These are phyloP conservation scores for Vidua chalybeata DNA, from an alignment of 2,113 vertebrate genomes.

Conservation along the genomic window DNA sequence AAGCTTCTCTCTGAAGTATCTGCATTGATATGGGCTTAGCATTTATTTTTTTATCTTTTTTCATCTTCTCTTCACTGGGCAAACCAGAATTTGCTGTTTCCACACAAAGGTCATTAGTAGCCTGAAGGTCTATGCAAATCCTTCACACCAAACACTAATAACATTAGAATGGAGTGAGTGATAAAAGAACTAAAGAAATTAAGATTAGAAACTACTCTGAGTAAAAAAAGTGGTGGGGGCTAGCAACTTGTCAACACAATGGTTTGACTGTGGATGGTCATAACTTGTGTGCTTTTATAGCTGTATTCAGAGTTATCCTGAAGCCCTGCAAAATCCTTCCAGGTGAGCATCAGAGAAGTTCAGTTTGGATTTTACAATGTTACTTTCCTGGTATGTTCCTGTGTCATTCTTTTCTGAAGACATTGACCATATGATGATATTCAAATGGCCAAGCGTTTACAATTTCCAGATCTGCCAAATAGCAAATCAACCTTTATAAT, in stretches of 20 bases:
- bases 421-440: conserved; percentile 85
- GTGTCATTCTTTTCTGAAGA: conserved; percentile 76
- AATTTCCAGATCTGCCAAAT: conserved; percentile 88
- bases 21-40: not conserved
- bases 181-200: conserved; percentile 71
- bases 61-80: conserved; percentile 19
- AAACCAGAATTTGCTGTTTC: conserved; percentile 43
- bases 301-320: not conserved
- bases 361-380: not conserved
- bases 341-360: conserved; percentile 5
- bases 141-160: conserved; percentile 62
- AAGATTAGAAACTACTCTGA: not conserved
- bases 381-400: conserved; percentile 3
- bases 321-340: not conserved
- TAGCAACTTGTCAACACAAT: not conserved
- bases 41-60: not conserved
- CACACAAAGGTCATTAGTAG: conserved; percentile 83
- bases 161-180: conserved; percentile 55
- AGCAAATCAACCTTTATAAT: conserved; percentile 99
- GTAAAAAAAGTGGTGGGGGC: not conserved
- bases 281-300: not conserved
- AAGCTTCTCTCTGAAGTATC: not conserved
- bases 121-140: conserved; percentile 82
- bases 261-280: not conserved
- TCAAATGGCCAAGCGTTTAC: conserved; percentile 87